phyloP scores from a whole-genome alignment of 1,140 invertebrate genomes.

The Temnothorax curvispinosus region DNA sequence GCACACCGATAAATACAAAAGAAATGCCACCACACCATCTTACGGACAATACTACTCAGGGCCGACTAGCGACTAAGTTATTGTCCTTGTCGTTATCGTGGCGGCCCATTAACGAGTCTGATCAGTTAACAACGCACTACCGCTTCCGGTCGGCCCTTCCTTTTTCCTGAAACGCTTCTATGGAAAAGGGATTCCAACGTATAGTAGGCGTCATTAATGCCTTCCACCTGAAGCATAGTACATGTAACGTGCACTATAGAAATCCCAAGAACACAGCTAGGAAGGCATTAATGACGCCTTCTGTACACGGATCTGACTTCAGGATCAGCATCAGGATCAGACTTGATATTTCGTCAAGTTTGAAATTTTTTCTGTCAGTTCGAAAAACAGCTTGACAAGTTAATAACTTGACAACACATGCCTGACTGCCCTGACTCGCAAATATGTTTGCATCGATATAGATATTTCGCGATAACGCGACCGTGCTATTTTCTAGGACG shows the following conservation, averaged over 20 bases:
- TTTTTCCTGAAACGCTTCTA: constrained; percentile 4
- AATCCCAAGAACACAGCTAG: too few relatives aligned
- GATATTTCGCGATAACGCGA: constrained; percentile 48
- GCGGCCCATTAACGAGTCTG: constrained; percentile 61
- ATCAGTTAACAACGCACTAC: constrained; percentile 61
- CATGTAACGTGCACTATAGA: too few relatives aligned
- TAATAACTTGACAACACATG: too few relatives aligned
- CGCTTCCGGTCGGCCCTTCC: constrained; percentile 57
- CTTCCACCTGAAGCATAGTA: too few relatives aligned
- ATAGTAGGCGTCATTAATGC: too few relatives aligned
- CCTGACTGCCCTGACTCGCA: too few relatives aligned
- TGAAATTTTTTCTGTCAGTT: not conserved
- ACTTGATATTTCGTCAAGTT: not conserved
- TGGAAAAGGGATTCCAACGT: not conserved
- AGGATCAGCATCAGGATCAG: too few relatives aligned
- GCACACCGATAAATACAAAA: constrained; percentile 71
- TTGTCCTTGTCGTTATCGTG: constrained; percentile 64
- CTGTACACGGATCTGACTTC: not conserved
- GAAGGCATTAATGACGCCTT: too few relatives aligned
- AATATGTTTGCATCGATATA: not conserved
- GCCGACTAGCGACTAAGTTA: constrained; percentile 58
- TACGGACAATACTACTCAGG: constrained; percentile 63
- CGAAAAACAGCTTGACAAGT: not conserved
- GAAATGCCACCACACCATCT: constrained; percentile 61
- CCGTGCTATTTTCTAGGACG: constrained; percentile 35